A percentile compares a stretch with the other conserved stretches of the same genome.
Evolutionary conservation across 2,888 invertebrate genomes (phyloP).

Genomic region (Metacarcinus magister): DNA sequence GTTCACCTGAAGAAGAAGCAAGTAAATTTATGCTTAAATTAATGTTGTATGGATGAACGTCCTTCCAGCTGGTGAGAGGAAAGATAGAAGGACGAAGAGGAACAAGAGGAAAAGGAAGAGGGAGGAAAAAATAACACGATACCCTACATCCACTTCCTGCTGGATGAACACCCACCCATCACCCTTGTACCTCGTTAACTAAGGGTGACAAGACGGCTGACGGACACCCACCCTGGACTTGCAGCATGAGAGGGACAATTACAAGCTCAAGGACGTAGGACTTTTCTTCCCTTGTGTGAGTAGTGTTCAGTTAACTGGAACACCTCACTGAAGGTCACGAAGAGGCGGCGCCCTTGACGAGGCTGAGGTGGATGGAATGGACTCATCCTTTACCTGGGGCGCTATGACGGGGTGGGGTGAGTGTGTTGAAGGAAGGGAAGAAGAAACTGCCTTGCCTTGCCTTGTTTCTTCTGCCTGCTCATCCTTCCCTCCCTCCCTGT

Average conservation of each 20-base stretch:
- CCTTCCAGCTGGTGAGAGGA: neutral
- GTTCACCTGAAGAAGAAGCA: neutral
- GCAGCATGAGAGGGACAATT: constrained; percentile 13
- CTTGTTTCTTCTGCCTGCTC: neutral
- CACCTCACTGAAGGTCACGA: neutral
- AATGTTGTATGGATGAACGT: neutral
- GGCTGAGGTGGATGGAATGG: neutral
- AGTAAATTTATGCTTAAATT: neutral
- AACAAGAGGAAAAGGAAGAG: neutral
- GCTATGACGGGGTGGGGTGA: neutral
- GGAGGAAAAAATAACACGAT: neutral
- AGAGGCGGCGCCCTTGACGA: neutral
- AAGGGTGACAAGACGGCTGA: neutral
- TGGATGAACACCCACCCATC: neutral
- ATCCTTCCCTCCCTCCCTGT: too few species aligned
- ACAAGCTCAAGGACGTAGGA: neutral
- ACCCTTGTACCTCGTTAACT: neutral
- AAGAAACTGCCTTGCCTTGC: too few species aligned
- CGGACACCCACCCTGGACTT: neutral
- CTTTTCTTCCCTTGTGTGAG: neutral
- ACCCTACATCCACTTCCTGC: neutral
- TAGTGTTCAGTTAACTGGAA: neutral
- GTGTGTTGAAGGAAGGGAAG: neutral
- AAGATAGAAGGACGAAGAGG: neutral
- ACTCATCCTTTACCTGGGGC: constrained; percentile 33